These are phyloP conservation scores for Bembecia ichneumoniformis DNA, from an alignment of 2,888 invertebrate species.

Conservation along the genomic window DNA sequence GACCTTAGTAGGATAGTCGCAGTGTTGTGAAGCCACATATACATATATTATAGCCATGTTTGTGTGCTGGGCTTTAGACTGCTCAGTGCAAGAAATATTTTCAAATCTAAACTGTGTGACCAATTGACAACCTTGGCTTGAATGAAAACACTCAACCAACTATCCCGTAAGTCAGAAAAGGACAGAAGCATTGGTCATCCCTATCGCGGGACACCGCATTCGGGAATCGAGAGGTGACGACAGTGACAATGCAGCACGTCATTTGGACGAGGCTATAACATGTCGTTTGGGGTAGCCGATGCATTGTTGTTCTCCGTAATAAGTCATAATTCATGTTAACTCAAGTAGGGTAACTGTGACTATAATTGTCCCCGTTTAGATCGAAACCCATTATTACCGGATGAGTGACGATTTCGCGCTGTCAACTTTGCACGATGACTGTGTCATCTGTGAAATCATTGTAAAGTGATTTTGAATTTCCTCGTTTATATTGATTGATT, in stretches of 20 bases:
- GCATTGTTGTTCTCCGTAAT: slow-evolving; percentile 27
- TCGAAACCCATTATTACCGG: slow-evolving; percentile 47
- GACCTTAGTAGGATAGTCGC: no score
- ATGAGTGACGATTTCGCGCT: slow-evolving; percentile 35
- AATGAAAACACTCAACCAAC: no score
- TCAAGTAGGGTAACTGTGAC: slow-evolving; percentile 44
- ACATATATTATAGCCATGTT: no score
- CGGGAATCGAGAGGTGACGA: slow-evolving; percentile 44
- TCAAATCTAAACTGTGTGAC: neutral
- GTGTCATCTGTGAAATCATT: slow-evolving; percentile 53
- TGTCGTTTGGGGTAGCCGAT: slow-evolving; percentile 2
- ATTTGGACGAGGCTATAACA: slow-evolving; percentile 31
- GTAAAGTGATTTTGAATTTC: slow-evolving; percentile 14
- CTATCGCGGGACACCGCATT: slow-evolving; percentile 33
- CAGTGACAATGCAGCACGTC: slow-evolving; percentile 62
- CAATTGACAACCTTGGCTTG: no score
- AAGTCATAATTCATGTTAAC: slow-evolving; percentile 64
- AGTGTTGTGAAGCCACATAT: no score
- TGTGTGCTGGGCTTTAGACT: no score
- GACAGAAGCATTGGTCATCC: slow-evolving; percentile 5
- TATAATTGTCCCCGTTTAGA: slow-evolving; percentile 46
- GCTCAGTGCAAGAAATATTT: no score
- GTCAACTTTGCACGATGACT: slow-evolving; percentile 6
- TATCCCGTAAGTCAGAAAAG: neutral
- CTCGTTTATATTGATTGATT: neutral